Evolutionary conservation across 92 coral and sea anemone species (phyloP).

Genomic region (Phenganax subtilis): DNA sequence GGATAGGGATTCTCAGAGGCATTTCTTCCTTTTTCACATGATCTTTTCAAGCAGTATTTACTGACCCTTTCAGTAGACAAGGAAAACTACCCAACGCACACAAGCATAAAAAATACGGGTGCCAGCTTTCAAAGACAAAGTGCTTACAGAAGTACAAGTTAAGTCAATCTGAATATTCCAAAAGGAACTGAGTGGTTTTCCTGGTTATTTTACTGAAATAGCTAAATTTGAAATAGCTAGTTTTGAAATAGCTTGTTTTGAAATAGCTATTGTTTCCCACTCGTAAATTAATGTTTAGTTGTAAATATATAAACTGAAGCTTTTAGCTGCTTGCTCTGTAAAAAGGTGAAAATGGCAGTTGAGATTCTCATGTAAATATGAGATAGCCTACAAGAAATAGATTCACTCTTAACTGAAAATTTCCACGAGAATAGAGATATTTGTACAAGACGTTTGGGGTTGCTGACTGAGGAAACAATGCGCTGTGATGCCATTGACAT

Average conservation of each 20-base stretch:
- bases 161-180: too few relatives aligned
- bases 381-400: slow-evolving; percentile 1
- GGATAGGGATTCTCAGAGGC: too few relatives aligned
- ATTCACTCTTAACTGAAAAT: neutral
- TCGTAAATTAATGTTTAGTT: neutral
- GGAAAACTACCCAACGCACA: too few relatives aligned
- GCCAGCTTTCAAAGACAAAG: too few relatives aligned
- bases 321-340: neutral
- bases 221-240: neutral
- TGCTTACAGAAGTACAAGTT: too few relatives aligned
- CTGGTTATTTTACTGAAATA: neutral
- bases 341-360: neutral
- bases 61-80: too few relatives aligned
- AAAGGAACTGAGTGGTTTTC: too few relatives aligned
- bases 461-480: neutral
- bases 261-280: neutral
- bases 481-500: neutral
- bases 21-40: too few relatives aligned
- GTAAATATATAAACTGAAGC: neutral
- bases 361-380: neutral
- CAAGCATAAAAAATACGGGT: too few relatives aligned
- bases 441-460: neutral
- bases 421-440: neutral
- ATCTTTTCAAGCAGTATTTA: too few relatives aligned
- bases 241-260: neutral